Conservation (phyloP, 1,140 invertebrate species). For the Aporrectodea caliginosa region DNA sequence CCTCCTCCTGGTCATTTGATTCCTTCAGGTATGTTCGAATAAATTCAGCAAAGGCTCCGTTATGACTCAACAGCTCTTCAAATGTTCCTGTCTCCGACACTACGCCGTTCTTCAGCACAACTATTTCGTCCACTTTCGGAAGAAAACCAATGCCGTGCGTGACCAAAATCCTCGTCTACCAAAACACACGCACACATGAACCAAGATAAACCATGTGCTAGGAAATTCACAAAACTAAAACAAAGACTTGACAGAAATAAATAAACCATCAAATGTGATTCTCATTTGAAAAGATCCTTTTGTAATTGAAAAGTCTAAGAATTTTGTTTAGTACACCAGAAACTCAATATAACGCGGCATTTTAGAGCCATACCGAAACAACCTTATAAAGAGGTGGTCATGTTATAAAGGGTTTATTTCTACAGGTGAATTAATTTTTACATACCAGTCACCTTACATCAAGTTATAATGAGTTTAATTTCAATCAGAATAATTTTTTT, state of each 20-base stretch:
- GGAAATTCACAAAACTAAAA: background rate
- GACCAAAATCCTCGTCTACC: constrained; percentile 51
- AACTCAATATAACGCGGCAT: background rate
- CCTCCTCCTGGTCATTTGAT: too few species aligned
- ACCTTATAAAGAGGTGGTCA: too few species aligned
- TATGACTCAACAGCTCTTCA: too few species aligned
- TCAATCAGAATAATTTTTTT: too few species aligned
- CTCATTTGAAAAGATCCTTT: background rate
- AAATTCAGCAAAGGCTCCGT: constrained; percentile 25
- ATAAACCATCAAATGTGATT: background rate
- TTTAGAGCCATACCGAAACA: background rate
- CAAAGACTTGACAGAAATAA: background rate
- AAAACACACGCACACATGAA: background rate
- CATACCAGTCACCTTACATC: too few species aligned
- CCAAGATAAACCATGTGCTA: background rate
- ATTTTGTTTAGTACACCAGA: background rate
- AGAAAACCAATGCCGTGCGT: constrained; percentile 51
- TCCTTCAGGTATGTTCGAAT: constrained; percentile 17
- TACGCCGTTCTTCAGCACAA: constrained; percentile 50
- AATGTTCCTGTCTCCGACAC: constrained; percentile 50
- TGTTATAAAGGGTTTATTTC: too few species aligned
- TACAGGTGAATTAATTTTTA: too few species aligned
- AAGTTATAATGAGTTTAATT: too few species aligned
- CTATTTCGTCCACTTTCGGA: constrained; percentile 50
- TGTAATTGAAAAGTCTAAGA: background rate